A percentile compares a stretch with the other conserved stretches of the same genome.
Conservation (phyloP, 2,888 invertebrate species). For the Chaitophorus viminalis region DNA sequence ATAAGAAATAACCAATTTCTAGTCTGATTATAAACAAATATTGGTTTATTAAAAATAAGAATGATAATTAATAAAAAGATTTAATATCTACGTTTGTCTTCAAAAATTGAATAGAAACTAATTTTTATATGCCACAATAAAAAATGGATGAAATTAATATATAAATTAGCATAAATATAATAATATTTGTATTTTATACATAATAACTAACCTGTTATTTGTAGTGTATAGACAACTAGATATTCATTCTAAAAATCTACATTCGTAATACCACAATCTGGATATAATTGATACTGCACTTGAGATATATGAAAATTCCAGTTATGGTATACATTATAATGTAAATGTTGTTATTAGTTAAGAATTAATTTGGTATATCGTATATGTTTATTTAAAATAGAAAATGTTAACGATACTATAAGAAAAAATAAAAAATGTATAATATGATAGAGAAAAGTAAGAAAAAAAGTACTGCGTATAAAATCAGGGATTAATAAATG, state of each 20-base stretch:
- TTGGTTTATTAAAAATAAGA: too few relatives aligned
- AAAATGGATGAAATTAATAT: neutral
- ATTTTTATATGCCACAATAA: neutral
- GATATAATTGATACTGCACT: neutral
- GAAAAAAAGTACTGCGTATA: neutral
- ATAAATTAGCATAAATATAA: neutral
- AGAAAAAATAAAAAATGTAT: neutral
- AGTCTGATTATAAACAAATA: too few relatives aligned
- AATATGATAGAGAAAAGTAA: neutral
- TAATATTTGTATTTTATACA: neutral
- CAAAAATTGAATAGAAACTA: neutral
- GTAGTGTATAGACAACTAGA: neutral
- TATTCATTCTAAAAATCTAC: neutral
- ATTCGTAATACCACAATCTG: neutral
- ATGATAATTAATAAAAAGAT: too few relatives aligned
- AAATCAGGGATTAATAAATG: neutral
- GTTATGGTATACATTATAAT: neutral
- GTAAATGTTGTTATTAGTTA: neutral
- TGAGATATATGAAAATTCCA: neutral
- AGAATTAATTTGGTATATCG: neutral
- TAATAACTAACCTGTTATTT: constrained; percentile 31
- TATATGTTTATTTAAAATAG: neutral
- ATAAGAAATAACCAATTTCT: too few relatives aligned
- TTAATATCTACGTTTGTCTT: neutral
- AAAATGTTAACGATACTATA: neutral